A percentile compares a stretch with the other conserved stretches of the same genome.
These are phyloP conservation scores for Struthidea cinerea DNA, from an alignment of 2,113 vertebrate genomes.

Conservation along the genomic window DNA sequence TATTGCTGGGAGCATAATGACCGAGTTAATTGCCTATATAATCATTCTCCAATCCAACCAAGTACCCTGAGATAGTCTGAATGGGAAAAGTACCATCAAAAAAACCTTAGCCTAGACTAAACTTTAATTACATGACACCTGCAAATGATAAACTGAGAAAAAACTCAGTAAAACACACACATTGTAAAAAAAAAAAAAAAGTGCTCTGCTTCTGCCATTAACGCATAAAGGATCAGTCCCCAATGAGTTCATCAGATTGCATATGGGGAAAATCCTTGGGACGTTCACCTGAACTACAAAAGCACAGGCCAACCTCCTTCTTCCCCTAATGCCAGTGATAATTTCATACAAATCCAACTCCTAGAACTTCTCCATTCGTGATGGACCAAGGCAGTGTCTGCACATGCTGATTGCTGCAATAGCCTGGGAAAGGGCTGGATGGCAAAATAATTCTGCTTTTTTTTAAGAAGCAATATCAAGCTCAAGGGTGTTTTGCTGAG, in stretches of 20 bases:
- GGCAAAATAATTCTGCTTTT: background rate
- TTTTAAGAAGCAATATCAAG: background rate
- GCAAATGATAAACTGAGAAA: background rate
- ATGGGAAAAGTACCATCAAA: background rate
- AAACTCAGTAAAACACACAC: background rate
- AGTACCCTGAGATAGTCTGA: background rate
- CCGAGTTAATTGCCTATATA: constrained; percentile 6
- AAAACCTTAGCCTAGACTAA: background rate
- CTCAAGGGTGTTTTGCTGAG: background rate
- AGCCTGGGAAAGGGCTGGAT: background rate
- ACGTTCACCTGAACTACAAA: background rate
- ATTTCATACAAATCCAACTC: background rate
- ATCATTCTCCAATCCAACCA: background rate
- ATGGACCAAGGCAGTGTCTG: background rate
- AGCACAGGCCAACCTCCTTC: background rate
- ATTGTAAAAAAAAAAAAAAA: background rate
- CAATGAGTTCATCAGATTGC: background rate
- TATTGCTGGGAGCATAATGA: background rate
- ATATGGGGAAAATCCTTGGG: background rate
- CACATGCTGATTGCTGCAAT: background rate
- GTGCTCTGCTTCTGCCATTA: background rate
- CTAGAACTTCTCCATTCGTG: rapidly evolving
- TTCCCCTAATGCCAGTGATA: background rate
- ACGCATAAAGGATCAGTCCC: background rate
- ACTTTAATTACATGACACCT: constrained; percentile 23